A percentile compares a stretch with the other conserved stretches of the same genome.
Evolutionary conservation across 2,797 vertebrate genomes (phyloP).

Genomic region (Microctenopoma lineatum): DNA sequence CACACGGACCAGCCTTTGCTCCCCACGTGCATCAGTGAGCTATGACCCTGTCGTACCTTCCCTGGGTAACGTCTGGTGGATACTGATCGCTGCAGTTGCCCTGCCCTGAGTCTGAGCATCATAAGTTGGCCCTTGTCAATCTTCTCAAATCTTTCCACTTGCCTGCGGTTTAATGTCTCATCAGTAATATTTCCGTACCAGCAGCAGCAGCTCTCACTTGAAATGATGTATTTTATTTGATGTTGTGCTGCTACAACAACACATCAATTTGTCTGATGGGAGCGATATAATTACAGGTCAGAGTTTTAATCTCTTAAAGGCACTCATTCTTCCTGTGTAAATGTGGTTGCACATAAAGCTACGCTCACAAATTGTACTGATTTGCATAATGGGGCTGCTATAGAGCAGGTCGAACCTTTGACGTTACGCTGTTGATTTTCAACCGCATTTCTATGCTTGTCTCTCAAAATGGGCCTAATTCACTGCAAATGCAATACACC

Average conservation of each 20-base stretch:
- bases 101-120: too few species aligned
- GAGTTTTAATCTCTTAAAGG: conserved; percentile 34
- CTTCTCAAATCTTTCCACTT: too few species aligned
- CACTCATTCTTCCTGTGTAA: conserved; percentile 20
- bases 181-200: conserved; percentile 10
- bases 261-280: conserved; percentile 27
- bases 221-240: conserved; percentile 1
- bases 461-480: conserved; percentile 18
- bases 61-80: too few species aligned
- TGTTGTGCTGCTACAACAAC: neutral
- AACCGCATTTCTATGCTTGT: conserved; percentile 43
- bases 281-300: conserved; percentile 37
- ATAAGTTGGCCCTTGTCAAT: too few species aligned
- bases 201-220: neutral
- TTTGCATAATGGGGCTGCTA: conserved; percentile 55
- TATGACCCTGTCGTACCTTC: too few species aligned
- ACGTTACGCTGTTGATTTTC: conserved; percentile 26
- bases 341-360: conserved; percentile 42
- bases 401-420: conserved; percentile 43
- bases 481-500: neutral
- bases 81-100: too few species aligned
- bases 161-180: conserved; percentile 6
- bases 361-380: conserved; percentile 39
- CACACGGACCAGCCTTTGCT: too few species aligned
- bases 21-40: too few species aligned